Percentiles rank a stretch among this genome's conserved stretches.
Conservation (phyloP, 2,113 vertebrate species). For the Scolopax mira region DNA sequence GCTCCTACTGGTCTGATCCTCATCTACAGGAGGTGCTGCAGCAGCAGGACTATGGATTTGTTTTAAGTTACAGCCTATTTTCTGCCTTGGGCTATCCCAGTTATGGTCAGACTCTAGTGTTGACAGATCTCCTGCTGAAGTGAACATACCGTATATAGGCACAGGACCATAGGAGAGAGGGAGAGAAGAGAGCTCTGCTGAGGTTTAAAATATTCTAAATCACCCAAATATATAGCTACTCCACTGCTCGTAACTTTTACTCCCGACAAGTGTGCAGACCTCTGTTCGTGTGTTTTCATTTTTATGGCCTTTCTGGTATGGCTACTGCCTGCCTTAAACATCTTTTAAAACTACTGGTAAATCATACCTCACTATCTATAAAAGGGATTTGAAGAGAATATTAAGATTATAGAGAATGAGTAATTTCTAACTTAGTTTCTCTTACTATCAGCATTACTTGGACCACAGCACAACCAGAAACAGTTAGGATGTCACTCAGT, state of each 20-base stretch:
- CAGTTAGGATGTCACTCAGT: background rate
- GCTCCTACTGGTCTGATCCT: background rate
- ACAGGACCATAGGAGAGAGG: background rate
- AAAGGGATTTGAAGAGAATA: background rate
- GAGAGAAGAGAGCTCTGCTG: background rate
- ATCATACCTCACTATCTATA: background rate
- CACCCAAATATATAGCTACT: constrained; percentile 4
- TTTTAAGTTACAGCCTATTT: constrained; percentile 11
- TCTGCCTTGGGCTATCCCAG: background rate
- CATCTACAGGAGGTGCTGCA: background rate
- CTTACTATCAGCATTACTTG: background rate
- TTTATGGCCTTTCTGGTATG: constrained; percentile 32
- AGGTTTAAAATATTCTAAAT: constrained; percentile 42
- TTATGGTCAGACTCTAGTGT: background rate
- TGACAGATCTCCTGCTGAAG: background rate
- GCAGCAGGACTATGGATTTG: background rate
- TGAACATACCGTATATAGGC: background rate
- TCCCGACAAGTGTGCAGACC: constrained; percentile 29
- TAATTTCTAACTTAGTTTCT: background rate
- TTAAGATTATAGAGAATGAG: background rate
- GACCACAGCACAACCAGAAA: background rate
- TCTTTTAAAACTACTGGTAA: constrained; percentile 15
- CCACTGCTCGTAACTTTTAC: constrained; percentile 17
- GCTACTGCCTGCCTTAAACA: constrained; percentile 26
- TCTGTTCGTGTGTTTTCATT: background rate